A percentile compares a stretch with the other conserved stretches of the same genome.
phyloP scores from a whole-genome alignment of 2,888 invertebrate species.

The Athalia rosae region DNA sequence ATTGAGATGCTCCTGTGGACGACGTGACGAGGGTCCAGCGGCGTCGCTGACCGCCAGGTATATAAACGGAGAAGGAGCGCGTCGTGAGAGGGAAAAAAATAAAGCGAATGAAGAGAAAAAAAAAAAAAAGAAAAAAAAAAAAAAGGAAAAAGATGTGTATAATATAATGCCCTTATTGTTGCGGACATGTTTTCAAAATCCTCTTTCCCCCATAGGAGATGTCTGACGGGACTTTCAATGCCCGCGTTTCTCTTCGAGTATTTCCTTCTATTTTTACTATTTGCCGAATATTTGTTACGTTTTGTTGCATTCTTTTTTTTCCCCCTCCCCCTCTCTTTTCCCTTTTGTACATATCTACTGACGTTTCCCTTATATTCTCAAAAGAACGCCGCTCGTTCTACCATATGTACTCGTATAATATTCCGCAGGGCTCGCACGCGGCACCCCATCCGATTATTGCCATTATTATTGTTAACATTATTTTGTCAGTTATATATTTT shows the following conservation, averaged over 20 bases:
- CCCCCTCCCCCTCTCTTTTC: not conserved
- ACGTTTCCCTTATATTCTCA: not conserved
- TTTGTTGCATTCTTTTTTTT: slow-evolving; percentile 64
- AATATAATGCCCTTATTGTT: slow-evolving; percentile 71
- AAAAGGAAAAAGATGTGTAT: slow-evolving; percentile 41
- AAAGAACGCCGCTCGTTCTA: slow-evolving; percentile 38
- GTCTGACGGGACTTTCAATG: slow-evolving; percentile 27
- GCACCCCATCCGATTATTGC: slow-evolving; percentile 19
- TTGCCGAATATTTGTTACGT: slow-evolving; percentile 70
- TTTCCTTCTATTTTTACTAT: slow-evolving; percentile 35
- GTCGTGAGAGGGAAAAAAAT: slow-evolving; percentile 39
- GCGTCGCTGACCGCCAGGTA: slow-evolving; percentile 66
- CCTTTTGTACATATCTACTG: not conserved
- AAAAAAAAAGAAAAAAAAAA: slow-evolving; percentile 27
- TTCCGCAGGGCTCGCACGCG: not conserved
- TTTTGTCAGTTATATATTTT: slow-evolving; percentile 39
- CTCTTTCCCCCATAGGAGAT: slow-evolving; percentile 27
- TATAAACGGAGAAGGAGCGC: slow-evolving; percentile 52
- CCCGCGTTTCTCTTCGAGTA: not conserved
- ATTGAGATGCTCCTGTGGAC: slow-evolving; percentile 67
- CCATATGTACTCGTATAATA: not conserved
- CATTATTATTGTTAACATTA: slow-evolving; percentile 42
- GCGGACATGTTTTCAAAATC: slow-evolving; percentile 72
- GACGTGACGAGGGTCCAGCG: slow-evolving; percentile 70
- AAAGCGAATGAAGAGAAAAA: slow-evolving; percentile 36